Base-by-base conservation (phyloP, 2,888 invertebrate genomes). In the Euphydryas editha region DNA sequence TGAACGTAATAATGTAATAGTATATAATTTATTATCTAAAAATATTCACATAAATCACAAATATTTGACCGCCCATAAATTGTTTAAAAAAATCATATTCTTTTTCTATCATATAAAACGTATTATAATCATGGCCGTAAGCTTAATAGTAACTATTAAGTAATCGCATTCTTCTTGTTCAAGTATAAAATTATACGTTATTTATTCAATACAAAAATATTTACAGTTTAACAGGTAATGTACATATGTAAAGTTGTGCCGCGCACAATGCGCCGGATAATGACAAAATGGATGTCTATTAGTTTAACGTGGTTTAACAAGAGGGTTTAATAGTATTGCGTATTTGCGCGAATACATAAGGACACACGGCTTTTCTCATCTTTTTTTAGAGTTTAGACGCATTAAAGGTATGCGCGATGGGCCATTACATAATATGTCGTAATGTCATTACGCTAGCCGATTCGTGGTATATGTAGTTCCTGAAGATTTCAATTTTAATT, bases 331-430 rank as follows among this genome's bases (percentile, higher is more conserved):
- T 64, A 59, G 44, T 59, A 51, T 59, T 51, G 64, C 64, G 58
- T 39, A 24, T 42, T 37, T 42, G 51, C 39, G 30, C n/a, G n/a
- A n/a, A 54, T 51, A 54, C 54, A 37, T 44, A 47, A 46, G 60
- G 55, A 60, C 60, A 60, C 60, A 46, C 15, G 55, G 58, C 61
- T 62, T 67, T 62, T 59, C 67, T 69, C 67, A 69, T 66, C 64
- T 24, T 67, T n/a, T n/a, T n/a, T n/a, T n/a, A n/a, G n/a, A n/a
- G 67, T 62, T 55, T 46, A 62, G 67, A 65, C 65, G 62, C 42
- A 39, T 39, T 67, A 47, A 60, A 59, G 55, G 63, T 47, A 60
- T 39, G 59, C 56, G 30, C 44, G 17, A 59, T 59, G n/a, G 51
- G n/a, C 44, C 54, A 68, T 64, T 61, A 61, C 55, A 21, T 56